phyloP scores from a whole-genome alignment of 2,888 invertebrate genomes.

The Agrotis ipsilon region DNA sequence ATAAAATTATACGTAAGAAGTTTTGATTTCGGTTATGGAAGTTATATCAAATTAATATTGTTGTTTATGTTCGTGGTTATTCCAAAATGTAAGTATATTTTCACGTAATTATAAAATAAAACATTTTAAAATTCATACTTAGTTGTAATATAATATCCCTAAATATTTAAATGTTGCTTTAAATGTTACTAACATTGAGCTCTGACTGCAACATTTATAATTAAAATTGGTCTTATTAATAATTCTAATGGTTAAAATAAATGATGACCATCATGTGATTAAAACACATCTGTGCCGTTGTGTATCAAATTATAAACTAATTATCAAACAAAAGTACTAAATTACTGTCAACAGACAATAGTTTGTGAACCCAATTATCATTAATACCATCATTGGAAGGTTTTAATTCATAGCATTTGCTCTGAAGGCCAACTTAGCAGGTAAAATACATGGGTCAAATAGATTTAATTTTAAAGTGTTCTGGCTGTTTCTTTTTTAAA shows the following conservation, averaged over 20 bases:
- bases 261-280: neutral
- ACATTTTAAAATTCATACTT: constrained; percentile 3
- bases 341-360: neutral
- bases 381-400: no score
- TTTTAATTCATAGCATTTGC: no score
- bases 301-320: neutral
- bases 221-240: neutral
- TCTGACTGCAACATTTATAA: neutral
- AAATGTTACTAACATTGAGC: neutral
- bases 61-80: constrained; percentile 14
- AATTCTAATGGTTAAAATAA: neutral
- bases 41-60: constrained; percentile 16
- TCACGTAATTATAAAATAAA: neutral
- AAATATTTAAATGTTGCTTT: neutral
- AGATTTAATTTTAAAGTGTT: no score
- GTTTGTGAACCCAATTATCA: no score
- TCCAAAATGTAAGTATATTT: constrained; percentile 37
- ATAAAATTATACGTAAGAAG: constrained; percentile 13
- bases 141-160: neutral
- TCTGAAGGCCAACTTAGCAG: no score
- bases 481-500: no score
- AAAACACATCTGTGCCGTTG: neutral
- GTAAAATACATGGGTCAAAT: no score
- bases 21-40: constrained; percentile 18
- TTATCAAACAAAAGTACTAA: neutral